Evolutionary conservation across 1,140 invertebrate species (phyloP).

Genomic region (Drosophila ogumai): DNA sequence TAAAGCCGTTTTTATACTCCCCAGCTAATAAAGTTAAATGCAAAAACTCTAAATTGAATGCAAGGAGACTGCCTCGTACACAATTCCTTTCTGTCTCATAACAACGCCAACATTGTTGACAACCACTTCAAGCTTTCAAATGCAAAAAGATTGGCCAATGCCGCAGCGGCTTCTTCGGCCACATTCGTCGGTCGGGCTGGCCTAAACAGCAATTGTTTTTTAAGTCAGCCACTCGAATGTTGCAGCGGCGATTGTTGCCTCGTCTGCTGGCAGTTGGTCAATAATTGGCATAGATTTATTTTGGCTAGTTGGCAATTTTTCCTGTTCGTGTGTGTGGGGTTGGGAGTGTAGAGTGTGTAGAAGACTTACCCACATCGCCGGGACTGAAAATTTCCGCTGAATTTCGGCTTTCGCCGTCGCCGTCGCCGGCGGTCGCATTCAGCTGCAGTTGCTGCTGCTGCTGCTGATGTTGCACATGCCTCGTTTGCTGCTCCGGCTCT

Average conservation of each 20-base stretch:
- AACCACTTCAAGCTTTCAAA: conserved; percentile 65
- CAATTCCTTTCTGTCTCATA: conserved; percentile 40
- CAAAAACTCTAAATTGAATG: conserved; percentile 27
- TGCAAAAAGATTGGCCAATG: conserved; percentile 68
- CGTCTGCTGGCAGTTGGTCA: conserved; percentile 76
- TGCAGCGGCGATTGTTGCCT: conserved; percentile 51
- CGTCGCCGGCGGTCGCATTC: conserved; percentile 41
- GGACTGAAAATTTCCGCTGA: conserved; percentile 74
- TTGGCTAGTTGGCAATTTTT: conserved; percentile 75
- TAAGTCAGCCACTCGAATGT: conserved; percentile 46
- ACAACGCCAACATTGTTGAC: conserved; percentile 49
- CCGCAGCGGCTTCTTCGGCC: conserved; percentile 64
- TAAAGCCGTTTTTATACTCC: conserved; percentile 13
- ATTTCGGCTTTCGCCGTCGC: conserved; percentile 67
- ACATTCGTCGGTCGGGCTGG: conserved; percentile 34
- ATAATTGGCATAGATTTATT: conserved; percentile 84
- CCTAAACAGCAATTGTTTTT: conserved; percentile 49
- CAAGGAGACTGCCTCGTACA: conserved; percentile 15
- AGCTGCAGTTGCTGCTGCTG: conserved; percentile 28
- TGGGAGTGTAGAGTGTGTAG: conserved; percentile 31
- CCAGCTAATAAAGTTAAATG: conserved; percentile 8
- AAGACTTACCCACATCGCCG: conserved; percentile 77
- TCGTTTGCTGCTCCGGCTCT: conserved; percentile 55
- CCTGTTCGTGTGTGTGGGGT: conserved; percentile 12
- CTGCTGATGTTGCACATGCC: conserved; percentile 43